phyloP scores from a whole-genome alignment of 2,888 invertebrate genomes.

The Lamproptera curius region DNA sequence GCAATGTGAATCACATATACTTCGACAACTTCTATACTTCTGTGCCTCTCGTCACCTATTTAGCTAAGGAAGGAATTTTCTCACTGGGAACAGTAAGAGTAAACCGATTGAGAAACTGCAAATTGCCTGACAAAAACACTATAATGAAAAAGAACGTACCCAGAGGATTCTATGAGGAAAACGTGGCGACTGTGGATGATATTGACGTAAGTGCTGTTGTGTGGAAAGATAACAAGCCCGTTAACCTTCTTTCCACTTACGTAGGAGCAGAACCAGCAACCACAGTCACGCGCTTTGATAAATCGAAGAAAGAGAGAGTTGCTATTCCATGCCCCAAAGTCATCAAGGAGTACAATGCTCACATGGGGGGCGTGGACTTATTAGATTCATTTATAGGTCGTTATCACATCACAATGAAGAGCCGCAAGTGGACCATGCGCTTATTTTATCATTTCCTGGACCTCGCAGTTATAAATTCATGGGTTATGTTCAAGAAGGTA shows the following conservation, averaged over 20 bases:
- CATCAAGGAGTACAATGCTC: slow-evolving; percentile 7
- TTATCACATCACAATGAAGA: neutral
- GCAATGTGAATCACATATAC: slow-evolving; percentile 26
- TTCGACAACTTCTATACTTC: slow-evolving; percentile 28
- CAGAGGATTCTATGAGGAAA: slow-evolving; percentile 34
- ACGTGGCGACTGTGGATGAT: slow-evolving; percentile 32
- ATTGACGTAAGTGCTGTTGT: slow-evolving; percentile 33
- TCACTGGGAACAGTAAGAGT: slow-evolving; percentile 20
- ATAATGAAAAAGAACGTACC: slow-evolving; percentile 34
- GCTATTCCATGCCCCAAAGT: slow-evolving; percentile 27
- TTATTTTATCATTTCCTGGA: slow-evolving; percentile 42
- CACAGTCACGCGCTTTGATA: slow-evolving; percentile 32
- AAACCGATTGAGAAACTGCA: slow-evolving; percentile 20
- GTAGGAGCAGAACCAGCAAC: slow-evolving; percentile 33
- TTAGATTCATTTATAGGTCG: neutral
- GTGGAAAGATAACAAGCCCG: slow-evolving; percentile 40
- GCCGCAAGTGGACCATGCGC: slow-evolving; percentile 30
- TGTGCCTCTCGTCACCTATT: slow-evolving; percentile 32
- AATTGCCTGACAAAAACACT: slow-evolving; percentile 4
- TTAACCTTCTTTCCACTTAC: slow-evolving; percentile 36
- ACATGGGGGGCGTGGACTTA: neutral
- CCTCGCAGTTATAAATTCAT: slow-evolving; percentile 38
- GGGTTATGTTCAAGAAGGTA: slow-evolving; percentile 37
- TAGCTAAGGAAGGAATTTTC: slow-evolving; percentile 35
- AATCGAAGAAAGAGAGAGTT: slow-evolving; percentile 17